Conservation (phyloP, 2,797 vertebrate species). For the Myripristis murdjan region DNA sequence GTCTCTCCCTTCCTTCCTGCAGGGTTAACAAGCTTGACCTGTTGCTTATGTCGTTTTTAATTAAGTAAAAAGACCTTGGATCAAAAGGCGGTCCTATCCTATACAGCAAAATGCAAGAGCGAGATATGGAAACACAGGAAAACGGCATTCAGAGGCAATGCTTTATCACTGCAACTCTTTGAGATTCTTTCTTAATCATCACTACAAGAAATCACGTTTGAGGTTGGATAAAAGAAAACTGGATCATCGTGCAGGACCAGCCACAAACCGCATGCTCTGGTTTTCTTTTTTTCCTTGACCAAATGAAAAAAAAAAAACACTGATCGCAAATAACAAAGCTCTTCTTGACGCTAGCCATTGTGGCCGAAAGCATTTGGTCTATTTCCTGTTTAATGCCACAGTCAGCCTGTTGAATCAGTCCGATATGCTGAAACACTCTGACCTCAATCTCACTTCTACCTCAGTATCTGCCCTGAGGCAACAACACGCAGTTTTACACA, state of each 20-base stretch:
- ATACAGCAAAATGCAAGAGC: neutral
- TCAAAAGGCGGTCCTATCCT: slow-evolving; percentile 2
- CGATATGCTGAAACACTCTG: neutral
- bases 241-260: neutral
- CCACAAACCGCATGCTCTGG: no score
- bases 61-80: slow-evolving; percentile 17
- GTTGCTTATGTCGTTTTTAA: slow-evolving; percentile 18
- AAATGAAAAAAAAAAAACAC: neutral
- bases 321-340: neutral
- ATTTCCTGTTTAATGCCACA: neutral
- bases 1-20: neutral
- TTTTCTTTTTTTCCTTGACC: neutral
- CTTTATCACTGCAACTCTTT: neutral
- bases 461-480: neutral
- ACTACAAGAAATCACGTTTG: neutral
- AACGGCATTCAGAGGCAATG: neutral
- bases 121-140: no score
- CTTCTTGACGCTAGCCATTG: neutral
- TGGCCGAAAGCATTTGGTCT: slow-evolving; percentile 13
- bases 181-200: neutral
- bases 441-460: neutral
- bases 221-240: neutral
- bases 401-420: slow-evolving; percentile 5
- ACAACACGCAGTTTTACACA: slow-evolving; percentile 2
- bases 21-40: slow-evolving; percentile 21